phyloP scores from a whole-genome alignment of 2,113 vertebrate genomes.

The Indicator maculatus region DNA sequence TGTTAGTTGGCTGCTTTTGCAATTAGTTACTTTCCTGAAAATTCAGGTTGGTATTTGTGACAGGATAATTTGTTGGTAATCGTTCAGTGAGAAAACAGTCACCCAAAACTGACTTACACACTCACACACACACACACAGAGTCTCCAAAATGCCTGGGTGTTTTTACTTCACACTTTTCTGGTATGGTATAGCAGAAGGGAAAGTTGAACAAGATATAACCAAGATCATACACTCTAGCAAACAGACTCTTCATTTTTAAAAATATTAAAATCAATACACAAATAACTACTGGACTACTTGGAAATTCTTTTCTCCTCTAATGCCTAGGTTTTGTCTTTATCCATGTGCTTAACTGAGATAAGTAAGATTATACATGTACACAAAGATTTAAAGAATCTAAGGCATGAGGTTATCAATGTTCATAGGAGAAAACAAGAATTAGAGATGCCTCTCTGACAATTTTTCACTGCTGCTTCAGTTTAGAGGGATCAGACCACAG shows the following conservation, averaged over 20 bases:
- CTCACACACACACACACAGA: too few relatives aligned
- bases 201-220: not conserved
- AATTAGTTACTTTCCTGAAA: constrained; percentile 44
- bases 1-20: not conserved
- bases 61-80: constrained; percentile 24
- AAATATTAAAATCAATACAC: not conserved
- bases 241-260: not conserved
- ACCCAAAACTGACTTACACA: rapidly evolving
- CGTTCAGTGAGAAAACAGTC: not conserved
- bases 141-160: not conserved
- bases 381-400: not conserved
- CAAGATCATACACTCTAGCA: not conserved
- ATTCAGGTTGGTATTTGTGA: constrained; percentile 1
- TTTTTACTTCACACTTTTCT: not conserved
- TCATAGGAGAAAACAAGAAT: not conserved
- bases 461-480: not conserved
- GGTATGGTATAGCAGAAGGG: not conserved
- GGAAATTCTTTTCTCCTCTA: not conserved
- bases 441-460: not conserved
- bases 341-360: not conserved
- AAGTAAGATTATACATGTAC: not conserved
- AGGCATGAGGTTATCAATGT: not conserved
- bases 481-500: not conserved
- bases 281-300: not conserved
- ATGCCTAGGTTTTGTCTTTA: not conserved